Conservation (phyloP, 2,113 vertebrate species). For the Illadopsis cleaveri region DNA sequence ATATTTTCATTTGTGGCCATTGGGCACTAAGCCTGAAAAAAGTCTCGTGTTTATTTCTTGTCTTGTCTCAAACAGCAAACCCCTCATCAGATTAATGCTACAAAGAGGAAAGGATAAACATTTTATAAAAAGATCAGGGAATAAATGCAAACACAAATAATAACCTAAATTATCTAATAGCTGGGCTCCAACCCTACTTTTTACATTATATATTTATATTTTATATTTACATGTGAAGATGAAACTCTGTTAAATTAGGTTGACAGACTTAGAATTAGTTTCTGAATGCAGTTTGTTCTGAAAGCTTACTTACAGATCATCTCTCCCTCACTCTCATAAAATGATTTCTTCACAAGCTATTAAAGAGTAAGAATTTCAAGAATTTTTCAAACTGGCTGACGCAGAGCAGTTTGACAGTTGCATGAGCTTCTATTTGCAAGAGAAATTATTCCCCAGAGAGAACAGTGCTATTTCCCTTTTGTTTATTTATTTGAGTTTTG, state of each 20-base stretch:
- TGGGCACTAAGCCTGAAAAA: background rate
- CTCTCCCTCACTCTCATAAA: background rate
- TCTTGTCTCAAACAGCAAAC: background rate
- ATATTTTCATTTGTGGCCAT: background rate
- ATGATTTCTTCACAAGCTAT: constrained; percentile 5
- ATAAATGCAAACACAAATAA: background rate
- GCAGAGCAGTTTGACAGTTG: background rate
- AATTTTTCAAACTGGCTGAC: constrained; percentile 24
- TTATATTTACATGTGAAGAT: background rate
- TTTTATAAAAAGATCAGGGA: background rate
- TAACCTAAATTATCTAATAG: background rate
- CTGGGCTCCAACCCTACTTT: background rate
- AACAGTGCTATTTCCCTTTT: background rate
- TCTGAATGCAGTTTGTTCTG: background rate
- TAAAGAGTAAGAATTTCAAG: constrained; percentile 8
- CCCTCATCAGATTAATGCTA: background rate
- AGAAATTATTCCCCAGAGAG: constrained; percentile 7
- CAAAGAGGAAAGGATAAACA: background rate
- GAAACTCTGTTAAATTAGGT: background rate
- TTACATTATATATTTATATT: background rate
- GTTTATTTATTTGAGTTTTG: constrained; percentile 17
- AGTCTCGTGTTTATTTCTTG: background rate
- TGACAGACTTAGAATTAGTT: background rate
- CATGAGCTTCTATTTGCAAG: background rate
- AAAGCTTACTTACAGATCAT: background rate